Percentiles rank a stretch among this genome's conserved stretches.
These are phyloP conservation scores for Perodicticus potto DNA, from an alignment of 2,797 vertebrate species.

Conservation along the genomic window DNA sequence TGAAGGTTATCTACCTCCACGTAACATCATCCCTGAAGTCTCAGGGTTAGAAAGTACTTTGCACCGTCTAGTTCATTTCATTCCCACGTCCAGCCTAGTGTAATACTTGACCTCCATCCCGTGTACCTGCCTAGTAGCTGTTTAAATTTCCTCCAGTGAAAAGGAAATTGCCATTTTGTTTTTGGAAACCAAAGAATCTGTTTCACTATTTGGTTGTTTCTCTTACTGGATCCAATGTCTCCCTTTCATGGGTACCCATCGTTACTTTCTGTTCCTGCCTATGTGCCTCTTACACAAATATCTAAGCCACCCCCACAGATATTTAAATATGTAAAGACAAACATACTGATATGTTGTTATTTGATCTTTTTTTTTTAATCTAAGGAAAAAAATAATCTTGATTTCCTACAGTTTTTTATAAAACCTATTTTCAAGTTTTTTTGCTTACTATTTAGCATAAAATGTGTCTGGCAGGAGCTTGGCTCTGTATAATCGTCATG, in stretches of 20 bases:
- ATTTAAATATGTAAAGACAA: not conserved
- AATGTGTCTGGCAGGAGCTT: not conserved
- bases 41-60: not conserved
- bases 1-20: not conserved
- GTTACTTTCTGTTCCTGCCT: not conserved
- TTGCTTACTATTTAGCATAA: not conserved
- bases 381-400: not conserved
- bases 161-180: not conserved
- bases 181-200: not conserved
- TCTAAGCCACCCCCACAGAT: not conserved
- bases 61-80: not conserved
- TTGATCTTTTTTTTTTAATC: constrained; percentile 18
- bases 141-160: not conserved
- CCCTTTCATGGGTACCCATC: not conserved
- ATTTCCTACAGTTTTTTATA: not conserved
- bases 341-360: not conserved
- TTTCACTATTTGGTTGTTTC: not conserved
- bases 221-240: not conserved
- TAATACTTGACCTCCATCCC: not conserved
- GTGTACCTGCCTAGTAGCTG: not conserved
- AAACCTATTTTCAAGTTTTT: not conserved
- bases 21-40: not conserved
- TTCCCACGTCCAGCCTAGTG: not conserved
- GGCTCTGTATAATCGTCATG: not conserved
- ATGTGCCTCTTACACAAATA: not conserved